Base-by-base conservation (phyloP, 2,888 invertebrate genomes). In the Lapara coniferarum region DNA sequence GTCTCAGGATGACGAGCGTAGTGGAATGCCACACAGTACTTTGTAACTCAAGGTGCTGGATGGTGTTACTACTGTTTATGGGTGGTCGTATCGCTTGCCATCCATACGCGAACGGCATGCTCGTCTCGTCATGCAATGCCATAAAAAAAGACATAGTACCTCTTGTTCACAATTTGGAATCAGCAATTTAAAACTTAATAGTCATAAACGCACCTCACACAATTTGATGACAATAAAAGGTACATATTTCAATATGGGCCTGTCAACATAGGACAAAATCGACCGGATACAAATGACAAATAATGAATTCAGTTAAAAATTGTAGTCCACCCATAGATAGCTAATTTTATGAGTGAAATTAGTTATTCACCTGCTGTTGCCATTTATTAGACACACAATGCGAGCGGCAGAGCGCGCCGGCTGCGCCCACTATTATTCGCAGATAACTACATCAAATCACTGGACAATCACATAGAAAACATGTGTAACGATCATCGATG, bases 321-420 rank as follows among this genome's bases (percentile, higher is more conserved):
- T 90, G 88, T 89, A 89, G 91, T 90, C 88, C 92, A 90, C 91
- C 93, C 92, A 92, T 89, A 86, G 84, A 89, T 89, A 89, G 89
- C 89, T 93, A 90, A 91, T 91, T 90, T 92, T 92, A 92, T 91
- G 87, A 91, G 90, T 90, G 89, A 93, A 93, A 93, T 93, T 92
- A 93, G 91, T 92, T 89, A 91, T 92, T 93, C 92, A 93, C 93
- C 93, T 93, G 93, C 91, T 92, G 91, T 91, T 92, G 92, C 88
- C 90, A 92, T 93, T 93, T 93, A 92, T 92, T 89, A 90, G 88
- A 89, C 84, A 80, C 82, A 93, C 93, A 93, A 93, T 91, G 88
- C 80, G 83, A 81, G 74, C 85, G 84, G 84, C 89, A 88, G 83
- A 87, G 84, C 87, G 88, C 83, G 80, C 83, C 88, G 81, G 68